Evolutionary conservation across 2,888 invertebrate genomes (phyloP).

Genomic region (Penaeus monodon): DNA sequence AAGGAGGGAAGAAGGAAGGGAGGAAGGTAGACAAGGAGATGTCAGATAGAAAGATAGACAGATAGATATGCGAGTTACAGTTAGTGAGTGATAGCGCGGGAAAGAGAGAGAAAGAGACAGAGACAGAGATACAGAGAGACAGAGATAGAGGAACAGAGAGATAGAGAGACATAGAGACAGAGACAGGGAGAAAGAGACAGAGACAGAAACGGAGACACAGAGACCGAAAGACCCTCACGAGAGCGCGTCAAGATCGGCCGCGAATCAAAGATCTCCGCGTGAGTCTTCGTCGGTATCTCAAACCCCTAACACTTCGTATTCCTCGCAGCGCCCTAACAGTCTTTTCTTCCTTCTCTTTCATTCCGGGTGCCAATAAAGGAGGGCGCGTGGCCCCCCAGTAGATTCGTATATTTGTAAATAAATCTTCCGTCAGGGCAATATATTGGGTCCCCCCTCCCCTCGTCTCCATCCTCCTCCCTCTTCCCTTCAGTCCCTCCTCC

Average conservation of each 20-base stretch:
- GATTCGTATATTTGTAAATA: conserved; percentile 56
- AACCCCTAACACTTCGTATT: conserved; percentile 30
- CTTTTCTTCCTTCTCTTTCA: conserved; percentile 46
- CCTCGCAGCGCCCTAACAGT: conserved; percentile 36
- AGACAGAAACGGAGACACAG: too few relatives aligned
- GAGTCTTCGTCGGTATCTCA: too few relatives aligned
- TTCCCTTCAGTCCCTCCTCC: background rate
- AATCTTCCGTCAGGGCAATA: conserved; percentile 51
- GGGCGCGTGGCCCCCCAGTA: conserved; percentile 38
- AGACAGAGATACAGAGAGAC: background rate
- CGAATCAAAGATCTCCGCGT: too few relatives aligned
- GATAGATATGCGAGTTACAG: background rate
- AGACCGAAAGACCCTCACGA: too few relatives aligned
- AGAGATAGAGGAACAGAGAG: background rate
- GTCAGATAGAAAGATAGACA: background rate
- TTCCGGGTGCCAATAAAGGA: conserved; percentile 51
- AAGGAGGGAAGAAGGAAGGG: background rate
- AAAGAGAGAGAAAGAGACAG: background rate
- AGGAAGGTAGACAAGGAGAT: background rate
- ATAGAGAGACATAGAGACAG: background rate
- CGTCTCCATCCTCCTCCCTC: background rate
- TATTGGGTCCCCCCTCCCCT: conserved; percentile 29
- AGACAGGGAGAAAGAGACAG: too few relatives aligned
- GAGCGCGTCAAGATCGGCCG: too few relatives aligned
- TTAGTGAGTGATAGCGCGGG: too few relatives aligned